Conservation (phyloP, 2,797 vertebrate species). For the Channa striata region DNA sequence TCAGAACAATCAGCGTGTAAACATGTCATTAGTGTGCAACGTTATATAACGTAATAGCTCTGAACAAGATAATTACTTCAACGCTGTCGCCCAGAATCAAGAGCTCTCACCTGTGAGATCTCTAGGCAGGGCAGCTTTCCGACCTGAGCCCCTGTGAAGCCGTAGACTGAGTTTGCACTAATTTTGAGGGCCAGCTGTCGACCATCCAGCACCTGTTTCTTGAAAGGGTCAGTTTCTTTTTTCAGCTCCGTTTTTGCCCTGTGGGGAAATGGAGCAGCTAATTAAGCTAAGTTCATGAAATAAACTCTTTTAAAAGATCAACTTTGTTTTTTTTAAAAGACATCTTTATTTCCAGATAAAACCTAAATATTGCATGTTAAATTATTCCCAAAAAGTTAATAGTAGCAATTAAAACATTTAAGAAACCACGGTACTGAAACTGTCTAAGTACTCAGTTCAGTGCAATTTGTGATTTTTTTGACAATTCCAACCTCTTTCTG, state of each 20-base stretch:
- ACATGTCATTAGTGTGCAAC: neutral
- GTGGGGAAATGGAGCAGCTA: neutral
- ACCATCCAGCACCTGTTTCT: conserved; percentile 93
- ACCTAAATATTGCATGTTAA: no score
- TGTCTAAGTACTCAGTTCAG: neutral
- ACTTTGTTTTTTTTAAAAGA: no score
- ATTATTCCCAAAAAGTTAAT: neutral
- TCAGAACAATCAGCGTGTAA: neutral
- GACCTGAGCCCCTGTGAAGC: conserved; percentile 95
- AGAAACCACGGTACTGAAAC: neutral
- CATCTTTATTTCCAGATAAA: no score
- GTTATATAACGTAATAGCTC: neutral
- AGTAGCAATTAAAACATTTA: neutral
- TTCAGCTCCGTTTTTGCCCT: conserved; percentile 93
- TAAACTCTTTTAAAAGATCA: no score
- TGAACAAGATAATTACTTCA: neutral
- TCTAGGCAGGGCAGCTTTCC: conserved; percentile 94
- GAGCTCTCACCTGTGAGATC: conserved; percentile 91
- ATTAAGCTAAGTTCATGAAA: neutral
- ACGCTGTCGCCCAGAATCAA: neutral
- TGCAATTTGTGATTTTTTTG: neutral
- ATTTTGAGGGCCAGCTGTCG: conserved; percentile 93
- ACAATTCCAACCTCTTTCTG: conserved; percentile 87
- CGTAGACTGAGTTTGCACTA: conserved; percentile 95
- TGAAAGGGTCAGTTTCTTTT: conserved; percentile 91